phyloP scores from a whole-genome alignment of 2,888 invertebrate species.

The Nomada fabriciana region DNA sequence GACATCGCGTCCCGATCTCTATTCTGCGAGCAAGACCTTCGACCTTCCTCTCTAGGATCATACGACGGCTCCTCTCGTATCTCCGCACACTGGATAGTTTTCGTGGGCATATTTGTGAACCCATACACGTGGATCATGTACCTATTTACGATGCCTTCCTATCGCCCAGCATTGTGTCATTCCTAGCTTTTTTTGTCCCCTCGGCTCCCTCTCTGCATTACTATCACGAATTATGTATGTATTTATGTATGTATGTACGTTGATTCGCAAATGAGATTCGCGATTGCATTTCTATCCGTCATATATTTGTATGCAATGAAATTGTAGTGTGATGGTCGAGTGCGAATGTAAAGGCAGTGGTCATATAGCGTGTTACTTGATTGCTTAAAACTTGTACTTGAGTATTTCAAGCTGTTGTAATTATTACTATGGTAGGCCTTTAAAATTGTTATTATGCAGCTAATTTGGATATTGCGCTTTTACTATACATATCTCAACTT shows the following conservation, averaged over 20 bases:
- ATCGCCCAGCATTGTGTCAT: conserved; percentile 24
- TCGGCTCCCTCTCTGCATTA: neutral
- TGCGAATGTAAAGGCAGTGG: too few species aligned
- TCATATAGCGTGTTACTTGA: too few species aligned
- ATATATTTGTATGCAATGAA: too few species aligned
- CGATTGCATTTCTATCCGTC: neutral
- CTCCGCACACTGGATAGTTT: conserved; percentile 15
- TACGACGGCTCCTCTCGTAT: conserved; percentile 45
- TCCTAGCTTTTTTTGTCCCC: neutral
- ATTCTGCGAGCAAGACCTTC: conserved; percentile 61
- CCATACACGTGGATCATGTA: conserved; percentile 1
- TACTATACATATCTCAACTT: too few species aligned
- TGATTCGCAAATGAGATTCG: conserved; percentile 14
- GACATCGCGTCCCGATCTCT: conserved; percentile 73
- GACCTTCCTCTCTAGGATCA: conserved; percentile 46
- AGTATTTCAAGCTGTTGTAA: too few species aligned
- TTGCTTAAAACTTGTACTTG: too few species aligned
- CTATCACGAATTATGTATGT: neutral
- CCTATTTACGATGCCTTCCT: conserved; percentile 36
- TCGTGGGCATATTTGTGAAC: neutral
- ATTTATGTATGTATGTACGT: neutral
- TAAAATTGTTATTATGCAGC: too few species aligned
- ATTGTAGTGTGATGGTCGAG: too few species aligned
- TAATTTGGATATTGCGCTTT: too few species aligned
- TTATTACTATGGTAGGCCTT: too few species aligned